These are phyloP conservation scores for Percina caprodes DNA, from an alignment of 2,113 vertebrate species.

Conservation along the genomic window DNA sequence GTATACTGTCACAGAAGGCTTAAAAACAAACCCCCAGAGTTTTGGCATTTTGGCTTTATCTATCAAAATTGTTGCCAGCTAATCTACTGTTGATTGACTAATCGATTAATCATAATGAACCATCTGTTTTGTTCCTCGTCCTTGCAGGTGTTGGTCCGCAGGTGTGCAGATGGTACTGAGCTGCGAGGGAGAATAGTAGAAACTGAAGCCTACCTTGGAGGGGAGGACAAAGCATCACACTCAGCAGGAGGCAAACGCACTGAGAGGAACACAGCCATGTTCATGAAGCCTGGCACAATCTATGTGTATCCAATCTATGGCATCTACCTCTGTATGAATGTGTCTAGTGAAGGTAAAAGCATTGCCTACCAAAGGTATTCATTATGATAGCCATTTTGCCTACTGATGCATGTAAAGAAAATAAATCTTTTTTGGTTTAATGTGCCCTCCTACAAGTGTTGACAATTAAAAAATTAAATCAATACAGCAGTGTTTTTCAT, in stretches of 20 bases:
- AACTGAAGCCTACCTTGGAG: conserved; percentile 95
- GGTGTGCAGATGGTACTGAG: conserved; percentile 86
- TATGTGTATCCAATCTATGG: conserved; percentile 96
- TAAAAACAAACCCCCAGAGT: background rate
- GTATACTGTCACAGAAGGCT: background rate
- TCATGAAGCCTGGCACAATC: conserved; percentile 95
- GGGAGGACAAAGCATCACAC: conserved; percentile 94
- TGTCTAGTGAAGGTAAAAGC: conserved; percentile 92
- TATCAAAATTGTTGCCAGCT: background rate
- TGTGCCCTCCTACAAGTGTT: conserved; percentile 8
- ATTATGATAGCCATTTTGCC: background rate
- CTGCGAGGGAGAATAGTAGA: conserved; percentile 93
- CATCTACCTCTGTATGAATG: conserved; percentile 94
- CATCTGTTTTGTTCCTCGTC: background rate
- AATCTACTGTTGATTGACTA: background rate
- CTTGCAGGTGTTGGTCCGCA: conserved; percentile 89
- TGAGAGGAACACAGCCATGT: conserved; percentile 92
- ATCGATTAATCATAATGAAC: background rate
- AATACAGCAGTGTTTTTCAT: conserved; percentile 11
- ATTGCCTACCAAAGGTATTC: background rate
- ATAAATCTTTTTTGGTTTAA: background rate
- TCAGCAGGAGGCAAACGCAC: conserved; percentile 93
- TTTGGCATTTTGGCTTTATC: background rate
- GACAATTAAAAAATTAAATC: conserved; percentile 29
- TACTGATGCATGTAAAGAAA: background rate